A percentile compares a stretch with the other conserved stretches of the same genome.
Conservation (phyloP, 2,113 vertebrate genomes). For the Xiphophorus hellerii region DNA sequence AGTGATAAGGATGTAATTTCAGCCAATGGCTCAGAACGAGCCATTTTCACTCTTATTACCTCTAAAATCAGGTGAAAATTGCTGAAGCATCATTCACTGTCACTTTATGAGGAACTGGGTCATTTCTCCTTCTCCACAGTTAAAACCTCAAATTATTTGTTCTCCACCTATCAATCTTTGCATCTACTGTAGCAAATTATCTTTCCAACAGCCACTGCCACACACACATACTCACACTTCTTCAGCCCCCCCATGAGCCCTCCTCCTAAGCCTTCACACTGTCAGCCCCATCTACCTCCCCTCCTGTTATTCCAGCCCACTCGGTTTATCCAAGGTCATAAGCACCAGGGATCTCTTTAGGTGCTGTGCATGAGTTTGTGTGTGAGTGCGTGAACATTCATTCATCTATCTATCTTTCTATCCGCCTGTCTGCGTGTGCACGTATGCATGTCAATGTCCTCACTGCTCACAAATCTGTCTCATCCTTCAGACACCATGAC, state of each 20-base stretch:
- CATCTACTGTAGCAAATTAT: not conserved
- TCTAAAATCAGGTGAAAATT: not conserved
- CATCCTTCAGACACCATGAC: slow-evolving; percentile 74
- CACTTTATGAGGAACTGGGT: not conserved
- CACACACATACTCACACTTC: slow-evolving; percentile 11
- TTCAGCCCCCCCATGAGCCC: slow-evolving; percentile 30
- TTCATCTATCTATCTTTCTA: slow-evolving; percentile 10
- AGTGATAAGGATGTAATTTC: not conserved
- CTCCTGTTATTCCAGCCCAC: slow-evolving; percentile 68
- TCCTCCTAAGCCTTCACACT: slow-evolving; percentile 52
- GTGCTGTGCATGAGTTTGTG: slow-evolving; percentile 6
- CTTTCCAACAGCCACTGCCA: slow-evolving; percentile 10
- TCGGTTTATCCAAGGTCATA: slow-evolving; percentile 68
- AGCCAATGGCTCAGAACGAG: not conserved
- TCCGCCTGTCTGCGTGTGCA: slow-evolving; percentile 22
- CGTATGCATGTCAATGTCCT: slow-evolving; percentile 68
- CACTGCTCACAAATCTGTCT: slow-evolving; percentile 67
- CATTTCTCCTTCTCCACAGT: not conserved
- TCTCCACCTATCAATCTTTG: not conserved
- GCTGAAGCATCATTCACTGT: not conserved
- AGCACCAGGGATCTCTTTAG: slow-evolving; percentile 62
- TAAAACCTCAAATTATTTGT: slow-evolving; percentile 16
- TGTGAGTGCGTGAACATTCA: not conserved
- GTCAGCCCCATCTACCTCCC: slow-evolving; percentile 67
- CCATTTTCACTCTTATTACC: not conserved